phyloP scores from a whole-genome alignment of 2,888 invertebrate species.

The Rotaria sp. region DNA sequence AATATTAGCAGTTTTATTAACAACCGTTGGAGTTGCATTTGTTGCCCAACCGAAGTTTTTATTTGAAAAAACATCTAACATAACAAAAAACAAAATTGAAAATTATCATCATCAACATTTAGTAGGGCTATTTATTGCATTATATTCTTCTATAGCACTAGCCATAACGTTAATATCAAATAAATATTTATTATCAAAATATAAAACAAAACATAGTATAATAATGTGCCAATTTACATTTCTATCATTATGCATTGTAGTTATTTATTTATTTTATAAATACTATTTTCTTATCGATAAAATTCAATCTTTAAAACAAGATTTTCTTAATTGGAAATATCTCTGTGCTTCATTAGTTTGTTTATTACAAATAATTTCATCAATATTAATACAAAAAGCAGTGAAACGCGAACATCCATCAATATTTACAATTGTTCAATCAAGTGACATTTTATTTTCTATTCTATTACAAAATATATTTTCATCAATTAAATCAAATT shows the following conservation, averaged over 20 bases:
- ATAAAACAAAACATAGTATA: background rate
- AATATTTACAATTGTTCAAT: background rate
- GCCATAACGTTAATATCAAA: background rate
- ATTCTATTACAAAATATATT: slow-evolving; percentile 19
- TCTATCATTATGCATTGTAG: background rate
- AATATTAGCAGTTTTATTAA: background rate
- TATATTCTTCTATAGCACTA: background rate
- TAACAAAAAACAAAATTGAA: background rate
- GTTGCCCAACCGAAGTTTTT: background rate
- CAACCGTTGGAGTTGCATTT: background rate
- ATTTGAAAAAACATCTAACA: background rate
- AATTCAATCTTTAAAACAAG: background rate
- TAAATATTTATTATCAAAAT: background rate
- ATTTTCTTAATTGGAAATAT: background rate
- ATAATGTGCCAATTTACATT: background rate
- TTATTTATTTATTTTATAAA: background rate
- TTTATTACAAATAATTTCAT: background rate
- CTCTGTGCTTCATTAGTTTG: background rate
- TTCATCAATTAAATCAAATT: background rate
- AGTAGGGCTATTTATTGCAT: background rate
- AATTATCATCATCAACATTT: background rate
- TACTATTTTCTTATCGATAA: background rate
- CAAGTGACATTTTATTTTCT: background rate
- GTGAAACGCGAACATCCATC: slow-evolving; percentile 24
- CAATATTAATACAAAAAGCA: background rate